Conservation (phyloP, 2,113 vertebrate genomes). For the Guaruba guarouba region DNA sequence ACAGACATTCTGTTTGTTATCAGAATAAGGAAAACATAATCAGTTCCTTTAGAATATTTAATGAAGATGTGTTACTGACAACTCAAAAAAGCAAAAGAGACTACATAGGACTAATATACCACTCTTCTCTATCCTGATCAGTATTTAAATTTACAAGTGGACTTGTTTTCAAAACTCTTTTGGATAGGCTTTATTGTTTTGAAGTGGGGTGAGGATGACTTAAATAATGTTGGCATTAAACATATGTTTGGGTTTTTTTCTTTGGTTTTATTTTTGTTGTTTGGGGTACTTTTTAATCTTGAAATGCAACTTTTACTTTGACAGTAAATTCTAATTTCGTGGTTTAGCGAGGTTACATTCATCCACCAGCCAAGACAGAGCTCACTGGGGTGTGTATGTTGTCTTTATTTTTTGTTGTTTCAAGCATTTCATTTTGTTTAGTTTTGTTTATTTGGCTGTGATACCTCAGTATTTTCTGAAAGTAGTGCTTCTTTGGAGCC, state of each 20-base stretch:
- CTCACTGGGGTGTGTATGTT: fast-evolving
- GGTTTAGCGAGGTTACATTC: not conserved
- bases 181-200: not conserved
- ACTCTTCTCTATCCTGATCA: not conserved
- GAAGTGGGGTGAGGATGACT: not conserved
- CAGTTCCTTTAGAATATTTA: not conserved
- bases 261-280: not conserved
- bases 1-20: not conserved
- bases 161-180: not conserved
- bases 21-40: not conserved
- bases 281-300: not conserved
- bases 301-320: not conserved
- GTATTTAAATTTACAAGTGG: not conserved
- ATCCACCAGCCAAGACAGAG: not conserved
- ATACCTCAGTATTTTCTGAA: not conserved
- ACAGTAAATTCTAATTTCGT: not conserved
- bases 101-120: not conserved
- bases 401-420: not conserved
- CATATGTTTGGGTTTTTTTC: not conserved
- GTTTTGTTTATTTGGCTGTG: not conserved
- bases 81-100: not conserved
- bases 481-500: not conserved
- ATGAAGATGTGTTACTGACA: not conserved
- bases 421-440: too few relatives aligned
- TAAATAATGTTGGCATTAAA: not conserved